Evolutionary conservation across 1,140 invertebrate genomes (phyloP), one percentile per base, ranked within the genome.

Genomic region (Penaeus chinensis): DNA sequence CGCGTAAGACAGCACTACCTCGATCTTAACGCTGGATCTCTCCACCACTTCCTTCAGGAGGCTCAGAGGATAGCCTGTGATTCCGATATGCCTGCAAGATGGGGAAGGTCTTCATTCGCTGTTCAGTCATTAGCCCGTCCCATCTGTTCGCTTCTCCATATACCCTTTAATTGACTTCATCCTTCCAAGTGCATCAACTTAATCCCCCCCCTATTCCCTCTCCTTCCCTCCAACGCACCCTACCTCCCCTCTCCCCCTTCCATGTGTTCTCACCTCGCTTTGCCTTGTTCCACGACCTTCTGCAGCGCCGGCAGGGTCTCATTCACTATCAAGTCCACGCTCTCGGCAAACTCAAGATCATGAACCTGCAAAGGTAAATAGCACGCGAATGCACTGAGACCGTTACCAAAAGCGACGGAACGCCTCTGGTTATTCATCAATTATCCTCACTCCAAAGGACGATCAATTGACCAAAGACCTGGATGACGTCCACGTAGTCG

Each of bases 341-440:
- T 94, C n/a, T 95, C 94, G 3, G 96, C 96, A 92, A 98, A 99
- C 91, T 98, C 97, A 77, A 97, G 93, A 91, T 99, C 98, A 91
- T 99, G 97, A 60, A 98, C 94, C 96, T 98, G 92, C 63, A 92
- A 92, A 91, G 82, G 82, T 89, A 82, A 32, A 65, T 27, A 20
- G 20, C 10, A 74, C 47, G 32, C 42, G 65, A 54, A 1, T 18
- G 11, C 19, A 13, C 22, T 2, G 62, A 78, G 62, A 20, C 18
- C 0, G 20, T n/a, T 8, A 69, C 27, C 62, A 61, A 63, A 22
- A 47, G 19, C 10, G 20, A n/a, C 47, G 16, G 77, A 24, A 66
- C 61, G 16, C 77, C 47, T 60, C 20, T 79, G 5, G n/a, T 8
- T 66, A 61, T 18, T 60, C 19, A 54, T 54, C 16, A 37, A 77